Conservation (phyloP, 2,113 vertebrate species). For the Ptyas mucosa region DNA sequence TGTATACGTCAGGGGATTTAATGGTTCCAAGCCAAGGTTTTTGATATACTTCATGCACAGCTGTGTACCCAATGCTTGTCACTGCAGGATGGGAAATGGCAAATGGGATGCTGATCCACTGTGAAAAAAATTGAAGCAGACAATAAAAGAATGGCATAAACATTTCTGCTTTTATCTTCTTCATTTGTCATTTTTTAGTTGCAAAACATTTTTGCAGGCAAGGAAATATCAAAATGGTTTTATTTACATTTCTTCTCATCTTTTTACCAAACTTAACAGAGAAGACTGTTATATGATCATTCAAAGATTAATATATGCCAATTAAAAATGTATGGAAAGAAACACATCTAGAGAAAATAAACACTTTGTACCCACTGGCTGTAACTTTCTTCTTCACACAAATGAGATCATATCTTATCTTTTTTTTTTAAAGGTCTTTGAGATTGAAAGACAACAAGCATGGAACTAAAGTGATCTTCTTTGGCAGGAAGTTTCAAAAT, state of each 20-base stretch:
- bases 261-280: neutral
- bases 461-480: neutral
- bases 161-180: constrained; percentile 10
- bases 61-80: constrained; percentile 83
- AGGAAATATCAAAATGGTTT: neutral
- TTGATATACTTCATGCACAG: constrained; percentile 80
- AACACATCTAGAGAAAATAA: neutral
- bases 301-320: neutral
- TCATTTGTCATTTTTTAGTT: neutral
- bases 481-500: neutral
- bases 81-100: constrained; percentile 90
- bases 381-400: neutral
- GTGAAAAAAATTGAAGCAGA: constrained; percentile 54
- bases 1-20: constrained; percentile 76
- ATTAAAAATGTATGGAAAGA: neutral
- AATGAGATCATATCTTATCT: neutral
- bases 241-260: neutral
- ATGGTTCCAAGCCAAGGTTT: constrained; percentile 88
- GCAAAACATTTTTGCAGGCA: constrained; percentile 7
- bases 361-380: neutral
- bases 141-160: neutral
- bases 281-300: neutral
- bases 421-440: neutral
- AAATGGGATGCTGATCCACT: constrained; percentile 97
- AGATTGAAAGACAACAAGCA: neutral